Evolutionary conservation across 2,888 invertebrate genomes (phyloP), one percentile per base, ranked within the genome.

Genomic region (Andrena dorsata): DNA sequence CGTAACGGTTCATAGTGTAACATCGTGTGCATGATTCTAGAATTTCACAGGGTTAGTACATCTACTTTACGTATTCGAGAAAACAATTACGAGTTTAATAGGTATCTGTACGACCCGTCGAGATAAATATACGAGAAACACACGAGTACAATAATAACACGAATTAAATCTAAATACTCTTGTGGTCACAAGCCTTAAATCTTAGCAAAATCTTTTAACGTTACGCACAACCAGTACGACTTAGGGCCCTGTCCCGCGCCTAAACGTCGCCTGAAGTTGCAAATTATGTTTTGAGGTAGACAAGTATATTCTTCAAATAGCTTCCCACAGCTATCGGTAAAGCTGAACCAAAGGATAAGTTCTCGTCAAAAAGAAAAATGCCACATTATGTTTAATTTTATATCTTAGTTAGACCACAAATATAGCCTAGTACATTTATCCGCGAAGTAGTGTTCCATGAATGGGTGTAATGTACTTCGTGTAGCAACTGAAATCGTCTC

Each of bases 221-320:
- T 91, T 91, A 91, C 84, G 86, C 84, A 89, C 91, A 91, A 91
- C 87, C 88, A 83, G 83, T 76, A 85, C 88, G 90, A 90, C 89
- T 88, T 76, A 74, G 86, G 74, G 72, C 53, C 56, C 23, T 70
- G 66, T 53, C 53, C 71, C 64, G 72, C 79, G 79, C 83, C 81
- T 80, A 80, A 81, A 83, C 87, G 87, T 88, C 89, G 85, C 86
- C 86, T 83, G 82, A 87, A 87, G 91, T 92, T 92, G 91, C 91
- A 90, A 90, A 92, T 92, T 91, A 92, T 89, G 87, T 90, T 91
- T 90, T 93, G 93, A 94, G 93, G 93, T 94, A 94, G 93, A 94
- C 92, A 90, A 92, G 94, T 94, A 92, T 94, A 94, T 93, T 92
- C 91, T 93, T 92, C 92, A 91, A 91, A 91, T 92, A 93, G 92